Conservation (phyloP, 2,113 vertebrate genomes). For the Dermatemys mawii region DNA sequence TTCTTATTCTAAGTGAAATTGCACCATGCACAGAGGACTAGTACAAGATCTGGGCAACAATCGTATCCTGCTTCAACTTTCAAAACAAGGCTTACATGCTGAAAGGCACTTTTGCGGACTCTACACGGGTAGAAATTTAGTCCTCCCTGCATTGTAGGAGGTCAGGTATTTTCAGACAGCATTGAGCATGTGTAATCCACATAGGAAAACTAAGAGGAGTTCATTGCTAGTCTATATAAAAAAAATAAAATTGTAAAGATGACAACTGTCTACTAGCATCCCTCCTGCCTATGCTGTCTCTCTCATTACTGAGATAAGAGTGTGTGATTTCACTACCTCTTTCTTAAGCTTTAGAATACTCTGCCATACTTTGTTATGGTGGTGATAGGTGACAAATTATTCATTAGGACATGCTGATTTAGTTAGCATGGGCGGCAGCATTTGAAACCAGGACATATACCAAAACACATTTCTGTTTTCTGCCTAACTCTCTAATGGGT, state of each 20-base stretch:
- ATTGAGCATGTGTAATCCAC: background rate
- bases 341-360: background rate
- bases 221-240: background rate
- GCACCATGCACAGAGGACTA: background rate
- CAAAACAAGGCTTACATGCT: background rate
- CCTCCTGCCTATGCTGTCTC: background rate
- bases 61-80: background rate
- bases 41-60: background rate
- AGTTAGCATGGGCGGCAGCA: background rate
- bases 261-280: background rate
- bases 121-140: too few species aligned
- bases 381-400: background rate
- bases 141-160: background rate
- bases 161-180: background rate
- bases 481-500: background rate
- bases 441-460: background rate
- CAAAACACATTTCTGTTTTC: background rate
- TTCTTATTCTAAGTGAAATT: background rate
- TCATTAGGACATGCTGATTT: background rate
- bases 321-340: accelerated
- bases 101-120: background rate
- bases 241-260: background rate
- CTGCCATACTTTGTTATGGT: background rate
- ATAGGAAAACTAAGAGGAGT: background rate
- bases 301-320: background rate